Base-by-base conservation (phyloP, 2,888 invertebrate genomes). In the Sphaerophoria rueppellii region DNA sequence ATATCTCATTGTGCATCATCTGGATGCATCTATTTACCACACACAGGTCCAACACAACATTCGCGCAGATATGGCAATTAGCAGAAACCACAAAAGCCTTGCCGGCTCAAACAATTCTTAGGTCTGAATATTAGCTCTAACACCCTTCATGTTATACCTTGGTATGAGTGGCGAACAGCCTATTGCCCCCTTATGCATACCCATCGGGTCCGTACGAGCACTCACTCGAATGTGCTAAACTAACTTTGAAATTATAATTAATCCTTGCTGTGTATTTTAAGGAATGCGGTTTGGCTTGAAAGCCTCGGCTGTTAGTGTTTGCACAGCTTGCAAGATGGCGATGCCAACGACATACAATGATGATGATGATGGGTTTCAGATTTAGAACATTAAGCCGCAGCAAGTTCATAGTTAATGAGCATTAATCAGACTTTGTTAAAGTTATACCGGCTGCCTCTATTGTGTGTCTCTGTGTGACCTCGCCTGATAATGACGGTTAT, bases 371-470 rank as follows among this genome's bases (percentile, higher is more conserved):
- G 24, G 24, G 24, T 24, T 24, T 24, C 24, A 65, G n/a, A 46
- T 80, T 48, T 37, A 34, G 43, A 37, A 57, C 11, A 40, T 14
- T n/a, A 63, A 76, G 60, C 83, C 83, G 32, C 67, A 82, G 16
- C 24, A 72, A 57, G 80, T 75, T 80, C 69, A 69, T 43, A 83
- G 75, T 72, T 83, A 83, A 83, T 83, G 80, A 80, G 80, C 75
- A 72, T 80, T 83, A 80, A 72, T 80, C 80, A 80, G 72, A 80
- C 71, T 80, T 80, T 83, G 71, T 55, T 79, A 75, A 79, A 77
- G 77, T 82, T 55, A 46, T 46, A 55, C 54, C 82, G 55, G 48
- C 58, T 63, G 73, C 37, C 24, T 63, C 34, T 40, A 48, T 35
- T 50, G 58, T 48, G 24, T 12, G 24, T 2, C 24, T 24, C 24